These are phyloP conservation scores for Melanargia galathea DNA, from an alignment of 2,888 invertebrate genomes.

Conservation along the genomic window DNA sequence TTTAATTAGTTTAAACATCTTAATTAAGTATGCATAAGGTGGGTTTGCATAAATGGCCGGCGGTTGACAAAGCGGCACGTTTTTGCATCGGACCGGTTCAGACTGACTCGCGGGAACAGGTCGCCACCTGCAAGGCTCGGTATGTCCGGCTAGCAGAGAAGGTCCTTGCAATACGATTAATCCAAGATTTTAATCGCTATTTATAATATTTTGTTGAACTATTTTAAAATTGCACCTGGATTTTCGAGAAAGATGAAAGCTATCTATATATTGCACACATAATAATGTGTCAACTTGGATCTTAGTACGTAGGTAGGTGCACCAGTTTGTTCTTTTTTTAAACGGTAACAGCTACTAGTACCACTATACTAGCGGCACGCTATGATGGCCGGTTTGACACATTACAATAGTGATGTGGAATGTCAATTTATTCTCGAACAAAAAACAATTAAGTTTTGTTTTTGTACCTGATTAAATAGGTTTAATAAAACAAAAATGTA, in stretches of 20 bases:
- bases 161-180: conserved; percentile 48
- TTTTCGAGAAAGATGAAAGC: conserved; percentile 2
- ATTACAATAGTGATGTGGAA: too few relatives aligned
- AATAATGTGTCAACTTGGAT: too few relatives aligned
- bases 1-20: conserved; percentile 38
- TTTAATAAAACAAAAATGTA: too few relatives aligned
- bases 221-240: conserved; percentile 24
- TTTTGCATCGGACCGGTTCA: conserved; percentile 59
- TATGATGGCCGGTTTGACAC: too few relatives aligned
- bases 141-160: conserved; percentile 58
- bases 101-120: conserved; percentile 56
- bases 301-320: too few relatives aligned
- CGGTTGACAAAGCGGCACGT: conserved; percentile 46
- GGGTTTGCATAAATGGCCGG: conserved; percentile 43
- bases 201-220: conserved; percentile 15
- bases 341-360: too few relatives aligned
- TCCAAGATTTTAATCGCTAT: conserved; percentile 40
- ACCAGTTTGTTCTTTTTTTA: too few relatives aligned
- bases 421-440: too few relatives aligned
- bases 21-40: conserved; percentile 39
- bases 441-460: too few relatives aligned
- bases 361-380: too few relatives aligned
- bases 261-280: too few relatives aligned
- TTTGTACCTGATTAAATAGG: too few relatives aligned
- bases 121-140: conserved; percentile 70